Evolutionary conservation across 1,140 invertebrate genomes (phyloP), one percentile per base, ranked within the genome.

Genomic region (Thaumatotibia leucotreta): DNA sequence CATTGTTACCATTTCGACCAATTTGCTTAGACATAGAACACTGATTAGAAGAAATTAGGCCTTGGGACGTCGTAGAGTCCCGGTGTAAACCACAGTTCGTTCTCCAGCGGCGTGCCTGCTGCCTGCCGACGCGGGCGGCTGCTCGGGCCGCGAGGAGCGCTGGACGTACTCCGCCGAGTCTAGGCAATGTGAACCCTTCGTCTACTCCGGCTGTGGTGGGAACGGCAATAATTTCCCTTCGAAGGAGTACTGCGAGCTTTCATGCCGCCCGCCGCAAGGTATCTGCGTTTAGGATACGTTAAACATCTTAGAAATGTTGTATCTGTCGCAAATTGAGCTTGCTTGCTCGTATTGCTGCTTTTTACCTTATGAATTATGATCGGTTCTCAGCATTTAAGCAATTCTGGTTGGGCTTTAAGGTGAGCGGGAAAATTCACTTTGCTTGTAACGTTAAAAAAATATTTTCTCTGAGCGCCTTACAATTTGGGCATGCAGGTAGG

Each of bases 171-270:
- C 98, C 80, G 92, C 93, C 17, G 73, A 86, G 31, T 92, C 95
- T 35, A 97, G 97, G 27, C 92, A 94, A 11, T 99, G 98, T 84
- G 94, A 94, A 66, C 93, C 94, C 70, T 99, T 99, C 88, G 87
- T 92, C 3, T 98, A 96, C 75, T 93, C 94, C 0, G 97, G 97
- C 52, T 98, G 97, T 78, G 94, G 93, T 9, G 97, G 97, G 49
- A 98, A 98, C 84, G 91, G 92, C 63, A 99, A 99, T 83, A 95
- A 96, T 75, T 99, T 97, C 92, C 92, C 93, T 39, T 93, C 91
- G 17, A 91, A 93, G 35, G 93, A 96, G 39, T 94, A 97, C 75
- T 99, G 98, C 91, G 93, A 96, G 69, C 91, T 93, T 66, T 93
- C 94, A 58, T 99, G 97, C 87, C 92, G 93, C 4, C 89, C 93